These are phyloP conservation scores for Gryllus longicercus DNA, from an alignment of 2,888 invertebrate genomes.

Conservation along the genomic window DNA sequence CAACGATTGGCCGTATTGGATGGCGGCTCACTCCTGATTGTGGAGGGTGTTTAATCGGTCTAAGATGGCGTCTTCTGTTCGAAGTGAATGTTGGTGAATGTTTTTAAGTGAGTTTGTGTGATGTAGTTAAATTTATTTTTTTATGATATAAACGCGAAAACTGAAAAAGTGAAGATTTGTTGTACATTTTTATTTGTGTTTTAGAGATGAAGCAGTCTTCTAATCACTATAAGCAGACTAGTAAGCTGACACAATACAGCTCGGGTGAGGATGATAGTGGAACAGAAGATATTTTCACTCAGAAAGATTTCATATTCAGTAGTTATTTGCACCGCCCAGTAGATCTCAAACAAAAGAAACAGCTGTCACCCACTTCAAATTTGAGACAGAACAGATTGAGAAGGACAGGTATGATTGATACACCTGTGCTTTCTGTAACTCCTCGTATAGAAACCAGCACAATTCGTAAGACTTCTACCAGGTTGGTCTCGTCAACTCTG, in stretches of 20 bases:
- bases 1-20: too few species aligned
- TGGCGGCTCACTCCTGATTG: too few species aligned
- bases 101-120: too few species aligned
- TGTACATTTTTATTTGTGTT: neutral
- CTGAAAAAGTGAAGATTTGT: neutral
- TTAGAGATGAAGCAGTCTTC: neutral
- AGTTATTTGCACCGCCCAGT: neutral
- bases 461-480: neutral
- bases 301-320: neutral
- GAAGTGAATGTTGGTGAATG: too few species aligned
- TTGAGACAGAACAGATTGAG: neutral
- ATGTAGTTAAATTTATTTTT: too few species aligned
- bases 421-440: neutral
- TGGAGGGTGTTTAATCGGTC: too few species aligned
- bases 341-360: neutral
- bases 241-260: constrained; percentile 1
- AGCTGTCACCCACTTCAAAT: neutral
- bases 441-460: neutral
- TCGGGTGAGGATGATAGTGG: neutral
- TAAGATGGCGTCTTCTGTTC: too few species aligned
- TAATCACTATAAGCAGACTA: neutral
- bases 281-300: neutral
- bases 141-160: too few species aligned
- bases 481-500: neutral
- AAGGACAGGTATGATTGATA: neutral